phyloP scores from a whole-genome alignment of 35 echinoderm and acorn worm species.

The Eucidaris tribuloides region DNA sequence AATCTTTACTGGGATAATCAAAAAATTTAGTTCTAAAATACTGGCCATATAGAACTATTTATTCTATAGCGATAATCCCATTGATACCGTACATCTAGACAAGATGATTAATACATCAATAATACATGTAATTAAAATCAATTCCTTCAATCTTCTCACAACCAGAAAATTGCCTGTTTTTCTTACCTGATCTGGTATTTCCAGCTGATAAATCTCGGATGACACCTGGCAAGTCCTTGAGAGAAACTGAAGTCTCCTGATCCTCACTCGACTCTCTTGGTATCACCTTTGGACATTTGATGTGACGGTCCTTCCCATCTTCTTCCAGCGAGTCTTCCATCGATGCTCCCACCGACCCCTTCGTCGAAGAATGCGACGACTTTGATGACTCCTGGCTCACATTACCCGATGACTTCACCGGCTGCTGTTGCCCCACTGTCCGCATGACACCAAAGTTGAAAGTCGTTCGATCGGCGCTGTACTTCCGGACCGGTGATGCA shows the following conservation, averaged over 20 bases:
- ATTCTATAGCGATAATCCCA: too few relatives aligned
- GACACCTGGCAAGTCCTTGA: slow-evolving; percentile 68
- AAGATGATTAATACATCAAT: too few relatives aligned
- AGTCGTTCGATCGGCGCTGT: slow-evolving; percentile 2
- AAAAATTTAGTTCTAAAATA: too few relatives aligned
- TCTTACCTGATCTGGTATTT: too few relatives aligned
- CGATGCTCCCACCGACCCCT: not conserved
- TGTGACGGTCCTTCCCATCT: not conserved
- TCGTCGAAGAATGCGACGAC: slow-evolving; percentile 18
- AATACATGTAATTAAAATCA: too few relatives aligned
- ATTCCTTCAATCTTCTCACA: too few relatives aligned
- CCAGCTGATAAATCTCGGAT: slow-evolving; percentile 55
- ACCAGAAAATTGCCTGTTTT: too few relatives aligned
- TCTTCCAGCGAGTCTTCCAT: slow-evolving; percentile 15
- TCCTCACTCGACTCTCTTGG: not conserved
- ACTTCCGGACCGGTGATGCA: slow-evolving; percentile 34
- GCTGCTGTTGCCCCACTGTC: not conserved
- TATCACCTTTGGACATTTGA: not conserved
- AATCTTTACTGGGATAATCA: too few relatives aligned
- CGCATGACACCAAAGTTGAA: slow-evolving; percentile 31
- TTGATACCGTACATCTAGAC: too few relatives aligned
- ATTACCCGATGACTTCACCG: slow-evolving; percentile 4
- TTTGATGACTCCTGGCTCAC: not conserved
- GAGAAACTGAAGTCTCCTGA: slow-evolving; percentile 46
- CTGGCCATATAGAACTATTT: too few relatives aligned